Evolutionary conservation across 2,113 vertebrate genomes (phyloP).

Genomic region (Nicator chloris): DNA sequence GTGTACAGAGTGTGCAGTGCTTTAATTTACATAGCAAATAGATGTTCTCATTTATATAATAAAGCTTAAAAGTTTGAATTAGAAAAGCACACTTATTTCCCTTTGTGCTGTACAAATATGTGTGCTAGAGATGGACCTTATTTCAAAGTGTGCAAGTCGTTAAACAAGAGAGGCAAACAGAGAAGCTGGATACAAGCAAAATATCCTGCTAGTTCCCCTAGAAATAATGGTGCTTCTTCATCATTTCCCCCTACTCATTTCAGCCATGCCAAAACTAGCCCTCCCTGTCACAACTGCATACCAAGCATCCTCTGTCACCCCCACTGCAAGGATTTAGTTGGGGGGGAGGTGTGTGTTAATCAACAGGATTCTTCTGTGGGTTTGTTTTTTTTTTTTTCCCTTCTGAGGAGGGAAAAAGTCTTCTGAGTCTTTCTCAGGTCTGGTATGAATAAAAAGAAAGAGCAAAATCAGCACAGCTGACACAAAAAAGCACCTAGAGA

Average conservation of each 20-base stretch:
- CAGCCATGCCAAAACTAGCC: not conserved
- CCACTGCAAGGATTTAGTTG: not conserved
- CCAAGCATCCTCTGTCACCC: not conserved
- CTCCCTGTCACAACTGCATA: slow-evolving; percentile 10
- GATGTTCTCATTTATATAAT: not conserved
- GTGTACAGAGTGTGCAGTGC: not conserved
- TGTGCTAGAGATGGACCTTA: not conserved
- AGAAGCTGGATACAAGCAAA: not conserved
- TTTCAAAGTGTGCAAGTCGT: not conserved
- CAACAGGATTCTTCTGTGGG: not conserved
- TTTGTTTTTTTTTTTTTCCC: not conserved
- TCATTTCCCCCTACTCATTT: not conserved
- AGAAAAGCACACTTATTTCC: not conserved
- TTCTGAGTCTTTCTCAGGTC: slow-evolving; percentile 35
- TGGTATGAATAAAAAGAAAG: slow-evolving; percentile 30
- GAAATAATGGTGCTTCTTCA: not conserved
- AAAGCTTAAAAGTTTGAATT: not conserved
- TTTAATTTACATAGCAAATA: not conserved
- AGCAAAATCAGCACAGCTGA: not conserved
- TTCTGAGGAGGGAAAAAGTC: too few species aligned
- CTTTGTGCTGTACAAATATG: not conserved
- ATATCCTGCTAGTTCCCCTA: not conserved
- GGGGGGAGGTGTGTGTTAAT: not conserved
- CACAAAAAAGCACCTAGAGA: not conserved
- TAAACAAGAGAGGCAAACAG: not conserved